Percentiles rank a stretch among this genome's conserved stretches.
Evolutionary conservation across 2,888 invertebrate species (phyloP).

Genomic region (Nebria brevicollis): DNA sequence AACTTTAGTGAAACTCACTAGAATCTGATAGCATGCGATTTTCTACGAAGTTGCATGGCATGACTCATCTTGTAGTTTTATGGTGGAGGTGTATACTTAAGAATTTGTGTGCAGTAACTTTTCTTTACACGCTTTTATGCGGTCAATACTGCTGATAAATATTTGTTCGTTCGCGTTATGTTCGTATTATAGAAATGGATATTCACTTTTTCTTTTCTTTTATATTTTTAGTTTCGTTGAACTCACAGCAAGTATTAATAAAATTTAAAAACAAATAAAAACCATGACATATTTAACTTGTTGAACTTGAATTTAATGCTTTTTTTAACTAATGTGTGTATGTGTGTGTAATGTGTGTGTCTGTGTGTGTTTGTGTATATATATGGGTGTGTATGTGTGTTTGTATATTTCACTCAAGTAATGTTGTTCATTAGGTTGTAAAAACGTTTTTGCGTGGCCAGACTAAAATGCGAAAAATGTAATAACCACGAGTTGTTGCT

Average conservation of each 20-base stretch:
- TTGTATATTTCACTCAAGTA: neutral
- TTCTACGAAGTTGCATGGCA: conserved; percentile 44
- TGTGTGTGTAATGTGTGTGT: too few species aligned
- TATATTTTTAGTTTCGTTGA: neutral
- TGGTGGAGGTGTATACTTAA: conserved; percentile 11
- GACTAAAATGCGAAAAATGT: conserved; percentile 10
- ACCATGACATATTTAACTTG: too few species aligned
- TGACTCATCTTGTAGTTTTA: conserved; percentile 13
- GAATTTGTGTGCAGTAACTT: conserved; percentile 41
- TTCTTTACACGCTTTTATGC: conserved; percentile 1
- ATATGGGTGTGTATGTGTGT: neutral
- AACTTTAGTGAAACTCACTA: neutral
- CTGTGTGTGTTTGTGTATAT: too few species aligned
- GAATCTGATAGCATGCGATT: conserved; percentile 1
- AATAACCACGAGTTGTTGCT: conserved; percentile 3
- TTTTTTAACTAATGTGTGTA: too few species aligned
- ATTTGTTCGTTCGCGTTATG: neutral
- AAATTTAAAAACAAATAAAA: too few species aligned
- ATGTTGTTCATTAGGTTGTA: neutral
- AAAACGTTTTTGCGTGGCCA: neutral
- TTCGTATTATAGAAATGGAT: neutral
- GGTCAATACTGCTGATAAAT: conserved; percentile 1
- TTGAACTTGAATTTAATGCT: too few species aligned
- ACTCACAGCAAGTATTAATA: too few species aligned
- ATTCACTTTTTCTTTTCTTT: neutral